These are phyloP conservation scores for Melieria crassipennis DNA, from an alignment of 2,888 invertebrate species.

Conservation along the genomic window DNA sequence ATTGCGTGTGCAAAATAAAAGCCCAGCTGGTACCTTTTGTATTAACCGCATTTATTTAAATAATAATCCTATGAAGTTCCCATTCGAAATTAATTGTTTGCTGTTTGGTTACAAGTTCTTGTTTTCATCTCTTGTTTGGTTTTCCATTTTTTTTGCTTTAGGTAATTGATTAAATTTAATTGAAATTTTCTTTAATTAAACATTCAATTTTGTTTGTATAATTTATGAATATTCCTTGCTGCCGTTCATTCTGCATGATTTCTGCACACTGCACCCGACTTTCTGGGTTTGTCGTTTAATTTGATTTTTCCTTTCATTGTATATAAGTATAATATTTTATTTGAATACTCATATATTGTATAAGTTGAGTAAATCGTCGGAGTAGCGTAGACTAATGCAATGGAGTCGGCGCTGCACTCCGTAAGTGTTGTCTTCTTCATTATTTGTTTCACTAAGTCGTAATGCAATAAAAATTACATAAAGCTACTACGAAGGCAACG, in stretches of 20 bases:
- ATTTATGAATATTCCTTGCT: too few relatives aligned
- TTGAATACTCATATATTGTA: constrained; percentile 5
- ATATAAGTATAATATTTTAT: constrained; percentile 14
- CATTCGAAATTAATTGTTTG: constrained; percentile 33
- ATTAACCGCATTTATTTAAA: constrained; percentile 50
- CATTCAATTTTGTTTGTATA: too few relatives aligned
- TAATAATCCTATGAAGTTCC: constrained; percentile 39
- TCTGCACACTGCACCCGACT: too few relatives aligned
- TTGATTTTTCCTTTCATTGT: constrained; percentile 19
- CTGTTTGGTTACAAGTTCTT: constrained; percentile 35
- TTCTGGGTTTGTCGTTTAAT: constrained; percentile 9
- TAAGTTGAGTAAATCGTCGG: constrained; percentile 2
- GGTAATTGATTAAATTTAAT: constrained; percentile 27
- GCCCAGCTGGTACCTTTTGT: constrained; percentile 32
- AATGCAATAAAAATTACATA: too few relatives aligned
- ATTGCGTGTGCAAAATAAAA: not conserved
- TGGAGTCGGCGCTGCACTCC: too few relatives aligned
- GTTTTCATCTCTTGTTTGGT: constrained; percentile 36
- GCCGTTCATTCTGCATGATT: too few relatives aligned
- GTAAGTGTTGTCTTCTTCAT: too few relatives aligned
- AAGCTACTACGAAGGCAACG: too few relatives aligned
- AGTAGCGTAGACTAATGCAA: too few relatives aligned
- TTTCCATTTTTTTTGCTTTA: constrained; percentile 34
- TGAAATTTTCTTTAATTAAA: constrained; percentile 42
- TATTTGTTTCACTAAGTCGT: too few relatives aligned